Evolutionary conservation across 2,113 vertebrate genomes (phyloP), one percentile per base, ranked within the genome.

Genomic region (Poeciliopsis turrubarensis): DNA sequence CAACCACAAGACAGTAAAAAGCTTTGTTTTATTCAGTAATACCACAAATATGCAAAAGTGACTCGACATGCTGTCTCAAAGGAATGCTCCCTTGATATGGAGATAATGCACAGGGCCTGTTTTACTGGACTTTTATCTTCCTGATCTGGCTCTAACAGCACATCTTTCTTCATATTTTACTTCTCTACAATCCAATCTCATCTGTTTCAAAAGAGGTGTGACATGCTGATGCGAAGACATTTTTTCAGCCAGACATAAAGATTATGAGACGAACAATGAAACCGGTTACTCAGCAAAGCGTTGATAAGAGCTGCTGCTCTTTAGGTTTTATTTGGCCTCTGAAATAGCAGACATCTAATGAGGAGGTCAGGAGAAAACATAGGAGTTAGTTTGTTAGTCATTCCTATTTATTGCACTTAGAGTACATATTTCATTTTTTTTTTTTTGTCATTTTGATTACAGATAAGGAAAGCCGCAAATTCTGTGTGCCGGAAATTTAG

Each of bases 91-190:
- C 60, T 71, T 63, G 44, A 2, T 6, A 47, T 19, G 17, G 60
- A 81, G 79, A 63, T 70, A 34, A 81, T n/a, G 14, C 12, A 31
- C 14, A 41, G 30, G 41, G 0, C 44, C 39, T 54, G 44, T 79
- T 65, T 74, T 26, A 73, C 65, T 15, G 34, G 51, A 61, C 5
- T 61, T 57, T 64, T 65, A 70, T 80, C 74, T 19, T 70, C 61
- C 6, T 70, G 27, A 80, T 70, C 73, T 29, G 65, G 44, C 68
- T 11, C 51, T 57, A 11, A 75, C 62, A 9, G 70, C n/a, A 66
- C 3, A 5, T 29, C 72, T 54, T 70, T 60, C 15, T 72, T 62
- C 3, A 4, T 77, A 70, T 34, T 78, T 73, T 13, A 12, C 39
- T 69, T 60, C 15, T 29, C 26, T 30, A 26, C n/a, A 62, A 62